Evolutionary conservation across 1,140 invertebrate species (phyloP).

Genomic region (Proales similis): DNA sequence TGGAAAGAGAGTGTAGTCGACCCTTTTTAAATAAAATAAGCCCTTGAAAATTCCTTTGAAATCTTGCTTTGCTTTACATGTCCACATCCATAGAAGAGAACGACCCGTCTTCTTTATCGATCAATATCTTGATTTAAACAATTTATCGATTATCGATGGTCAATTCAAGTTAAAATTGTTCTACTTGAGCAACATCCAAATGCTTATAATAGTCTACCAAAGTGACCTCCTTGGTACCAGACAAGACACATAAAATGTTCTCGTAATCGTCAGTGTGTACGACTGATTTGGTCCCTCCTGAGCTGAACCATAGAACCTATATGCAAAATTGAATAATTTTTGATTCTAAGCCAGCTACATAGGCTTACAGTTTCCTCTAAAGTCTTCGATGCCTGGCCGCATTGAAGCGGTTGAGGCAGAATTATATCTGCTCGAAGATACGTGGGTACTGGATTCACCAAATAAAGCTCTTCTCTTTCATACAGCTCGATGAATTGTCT

Average conservation of each 20-base stretch:
- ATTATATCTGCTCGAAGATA: conserved; percentile 43
- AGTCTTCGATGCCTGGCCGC: not conserved
- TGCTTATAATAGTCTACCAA: conserved; percentile 47
- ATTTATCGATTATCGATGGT: not conserved
- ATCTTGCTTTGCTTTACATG: not conserved
- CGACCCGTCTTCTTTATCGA: conserved; percentile 2
- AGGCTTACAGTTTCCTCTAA: conserved; percentile 25
- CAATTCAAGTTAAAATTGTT: conserved; percentile 1
- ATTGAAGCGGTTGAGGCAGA: conserved; percentile 6
- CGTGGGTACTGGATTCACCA: conserved; percentile 46
- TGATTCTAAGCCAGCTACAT: not conserved
- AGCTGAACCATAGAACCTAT: conserved; percentile 48
- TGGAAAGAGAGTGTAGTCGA: conserved; percentile 46
- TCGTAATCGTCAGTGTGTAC: conserved; percentile 50
- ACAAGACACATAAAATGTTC: conserved; percentile 49
- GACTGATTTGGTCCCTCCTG: conserved; percentile 51
- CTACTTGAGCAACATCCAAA: conserved; percentile 42
- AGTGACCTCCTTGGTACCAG: conserved; percentile 47
- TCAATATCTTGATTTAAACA: conserved; percentile 23
- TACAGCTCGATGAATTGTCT: conserved; percentile 46
- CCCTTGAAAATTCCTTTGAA: conserved; percentile 3
- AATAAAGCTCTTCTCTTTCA: conserved; percentile 45
- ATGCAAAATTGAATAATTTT: not conserved
- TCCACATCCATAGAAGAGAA: conserved; percentile 28
- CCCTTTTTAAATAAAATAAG: conserved; percentile 41